phyloP scores from a whole-genome alignment of 2,113 vertebrate species.

The Archilochus colubris region DNA sequence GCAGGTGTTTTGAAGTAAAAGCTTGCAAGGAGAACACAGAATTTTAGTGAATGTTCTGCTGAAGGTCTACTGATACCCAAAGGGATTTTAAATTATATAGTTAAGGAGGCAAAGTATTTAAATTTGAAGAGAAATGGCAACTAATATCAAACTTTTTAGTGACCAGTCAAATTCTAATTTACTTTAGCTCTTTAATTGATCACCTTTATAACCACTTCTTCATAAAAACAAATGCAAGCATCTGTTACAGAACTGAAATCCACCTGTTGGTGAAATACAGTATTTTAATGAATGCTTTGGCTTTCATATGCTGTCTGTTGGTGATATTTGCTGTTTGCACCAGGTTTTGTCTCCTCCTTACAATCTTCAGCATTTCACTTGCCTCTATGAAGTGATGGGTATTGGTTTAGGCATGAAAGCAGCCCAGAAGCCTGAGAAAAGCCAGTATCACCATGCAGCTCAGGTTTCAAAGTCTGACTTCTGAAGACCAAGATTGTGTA shows the following conservation, averaged over 20 bases:
- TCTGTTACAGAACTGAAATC: neutral
- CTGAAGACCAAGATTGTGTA: slow-evolving; percentile 11
- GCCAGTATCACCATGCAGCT: neutral
- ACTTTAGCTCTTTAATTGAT: neutral
- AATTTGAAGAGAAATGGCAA: neutral
- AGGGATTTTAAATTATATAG: neutral
- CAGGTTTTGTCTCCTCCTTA: neutral
- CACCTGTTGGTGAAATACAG: neutral
- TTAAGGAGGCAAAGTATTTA: neutral
- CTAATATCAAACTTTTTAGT: neutral
- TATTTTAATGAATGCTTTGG: neutral
- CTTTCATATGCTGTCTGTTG: neutral
- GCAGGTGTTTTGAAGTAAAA: neutral
- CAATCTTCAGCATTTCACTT: neutral
- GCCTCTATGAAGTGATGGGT: neutral
- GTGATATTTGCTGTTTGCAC: neutral
- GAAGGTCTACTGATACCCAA: neutral
- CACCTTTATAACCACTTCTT: neutral
- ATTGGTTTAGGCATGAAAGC: neutral
- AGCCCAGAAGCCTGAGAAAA: neutral
- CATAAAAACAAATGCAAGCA: neutral
- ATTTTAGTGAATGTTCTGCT: neutral
- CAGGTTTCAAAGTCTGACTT: slow-evolving; percentile 19
- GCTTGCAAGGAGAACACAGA: neutral
- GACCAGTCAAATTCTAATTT: neutral